Base-by-base conservation (phyloP, 2,113 vertebrate species). In the Osmerus mordax region DNA sequence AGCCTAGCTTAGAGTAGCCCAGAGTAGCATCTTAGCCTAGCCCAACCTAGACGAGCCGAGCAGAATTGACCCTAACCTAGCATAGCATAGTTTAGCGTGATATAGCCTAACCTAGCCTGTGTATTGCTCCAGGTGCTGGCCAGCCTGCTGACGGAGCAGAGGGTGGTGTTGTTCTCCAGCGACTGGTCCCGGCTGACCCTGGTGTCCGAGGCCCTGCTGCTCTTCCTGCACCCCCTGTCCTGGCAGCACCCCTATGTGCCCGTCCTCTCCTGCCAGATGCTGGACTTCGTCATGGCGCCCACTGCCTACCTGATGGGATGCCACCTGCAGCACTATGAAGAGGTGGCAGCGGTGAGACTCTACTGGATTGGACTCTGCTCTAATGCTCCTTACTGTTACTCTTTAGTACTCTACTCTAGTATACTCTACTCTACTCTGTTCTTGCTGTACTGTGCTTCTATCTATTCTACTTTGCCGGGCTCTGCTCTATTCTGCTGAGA, bases 241-340 rank as follows among this genome's bases (percentile, higher is more conserved):
- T 99, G 97, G 97, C 95, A 96, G 78, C 96, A 99, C 84, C 95
- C 97, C 0, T 96, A 94, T 16, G 97, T 97, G 59, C 97, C 97
- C 0, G 85, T 99, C 60, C 89, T 99, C 13, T 93, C 97, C 0
- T 78, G 83, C 3, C 94, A 95, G 61, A 99, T 99, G 97, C 83
- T 99, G 87, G 97, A 99, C 88, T 99, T 99, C 66, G 87, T 99
- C 56, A 98, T 98, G 97, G 97, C 97, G 0, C 97, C 97, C 0
- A 99, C 97, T 0, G 93, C 97, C 25, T 99, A 96, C 69, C 92
- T 99, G 55, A 99, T 99, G 97, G 97, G 97, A 69, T 99, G 97
- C 79, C 97, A 99, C n/a, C 69, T 90, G 0, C 91, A 92, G 80
- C 91, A 99, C 81, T 92, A 96, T 19, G 90, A 92, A 47, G 95